These are phyloP conservation scores for Drosophila differens DNA, from an alignment of 2,888 invertebrate genomes.

Conservation along the genomic window DNA sequence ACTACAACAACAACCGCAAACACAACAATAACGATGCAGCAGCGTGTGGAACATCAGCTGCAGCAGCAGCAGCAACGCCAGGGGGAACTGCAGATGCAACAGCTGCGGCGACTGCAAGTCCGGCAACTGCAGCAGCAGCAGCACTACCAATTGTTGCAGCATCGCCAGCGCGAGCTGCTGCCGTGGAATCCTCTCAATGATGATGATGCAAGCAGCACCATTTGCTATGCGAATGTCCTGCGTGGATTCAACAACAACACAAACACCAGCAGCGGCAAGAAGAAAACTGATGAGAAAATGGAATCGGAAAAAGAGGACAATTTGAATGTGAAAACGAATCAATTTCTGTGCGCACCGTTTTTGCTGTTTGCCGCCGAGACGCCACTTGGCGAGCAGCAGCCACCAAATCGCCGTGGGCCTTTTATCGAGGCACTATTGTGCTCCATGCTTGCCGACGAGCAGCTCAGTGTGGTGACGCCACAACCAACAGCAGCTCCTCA, in stretches of 20 bases:
- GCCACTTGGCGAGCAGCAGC: no score
- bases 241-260: neutral
- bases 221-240: neutral
- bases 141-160: neutral
- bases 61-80: neutral
- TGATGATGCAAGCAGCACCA: neutral
- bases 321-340: neutral
- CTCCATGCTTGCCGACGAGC: conserved; percentile 56
- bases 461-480: conserved; percentile 16
- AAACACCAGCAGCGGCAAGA: neutral
- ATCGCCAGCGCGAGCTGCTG: neutral
- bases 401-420: neutral
- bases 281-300: neutral
- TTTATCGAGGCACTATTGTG: conserved; percentile 56
- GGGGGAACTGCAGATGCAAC: neutral
- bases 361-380: neutral
- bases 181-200: neutral
- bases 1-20: no score
- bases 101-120: neutral
- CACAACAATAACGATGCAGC: no score
- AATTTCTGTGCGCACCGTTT: conserved; percentile 25
- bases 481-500: neutral
- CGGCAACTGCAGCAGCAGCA: neutral
- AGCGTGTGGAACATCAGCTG: neutral
- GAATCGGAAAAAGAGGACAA: neutral